Percentiles rank a stretch among this genome's conserved stretches.
Evolutionary conservation across 2,888 invertebrate species (phyloP).

Genomic region (Linnaemya vulpina): DNA sequence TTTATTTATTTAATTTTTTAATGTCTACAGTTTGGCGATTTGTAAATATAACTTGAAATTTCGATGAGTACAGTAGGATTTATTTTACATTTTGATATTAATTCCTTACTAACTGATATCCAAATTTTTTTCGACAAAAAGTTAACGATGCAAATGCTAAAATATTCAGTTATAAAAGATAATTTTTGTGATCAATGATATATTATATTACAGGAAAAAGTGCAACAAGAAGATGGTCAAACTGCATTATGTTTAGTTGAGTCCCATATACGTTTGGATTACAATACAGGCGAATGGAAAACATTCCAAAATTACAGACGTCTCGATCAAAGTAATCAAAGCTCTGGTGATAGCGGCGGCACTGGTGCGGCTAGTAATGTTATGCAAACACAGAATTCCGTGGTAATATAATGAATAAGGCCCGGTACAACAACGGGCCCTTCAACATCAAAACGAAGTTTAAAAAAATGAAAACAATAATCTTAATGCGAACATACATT

Average conservation of each 20-base stretch:
- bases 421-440: slow-evolving; percentile 70
- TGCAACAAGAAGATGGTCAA: slow-evolving; percentile 92
- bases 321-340: slow-evolving; percentile 84
- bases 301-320: slow-evolving; percentile 94
- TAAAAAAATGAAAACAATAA: slow-evolving; percentile 58
- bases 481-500: slow-evolving; percentile 28
- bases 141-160: too few relatives aligned
- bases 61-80: too few relatives aligned
- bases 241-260: slow-evolving; percentile 86
- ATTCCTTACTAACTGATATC: too few relatives aligned
- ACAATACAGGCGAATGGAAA: slow-evolving; percentile 98
- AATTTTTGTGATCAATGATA: too few relatives aligned
- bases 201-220: slow-evolving; percentile 86
- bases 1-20: too few relatives aligned
- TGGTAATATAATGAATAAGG: slow-evolving; percentile 77
- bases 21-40: too few relatives aligned
- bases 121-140: too few relatives aligned
- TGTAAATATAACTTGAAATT: too few relatives aligned
- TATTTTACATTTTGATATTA: too few relatives aligned
- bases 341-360: slow-evolving; percentile 73
- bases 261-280: slow-evolving; percentile 99
- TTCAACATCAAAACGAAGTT: slow-evolving; percentile 66
- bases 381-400: slow-evolving; percentile 79
- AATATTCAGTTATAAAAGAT: too few relatives aligned
- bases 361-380: slow-evolving; percentile 72